Evolutionary conservation across 2,888 invertebrate genomes (phyloP), one percentile per base, ranked within the genome.

Genomic region (Volucella zonaria): DNA sequence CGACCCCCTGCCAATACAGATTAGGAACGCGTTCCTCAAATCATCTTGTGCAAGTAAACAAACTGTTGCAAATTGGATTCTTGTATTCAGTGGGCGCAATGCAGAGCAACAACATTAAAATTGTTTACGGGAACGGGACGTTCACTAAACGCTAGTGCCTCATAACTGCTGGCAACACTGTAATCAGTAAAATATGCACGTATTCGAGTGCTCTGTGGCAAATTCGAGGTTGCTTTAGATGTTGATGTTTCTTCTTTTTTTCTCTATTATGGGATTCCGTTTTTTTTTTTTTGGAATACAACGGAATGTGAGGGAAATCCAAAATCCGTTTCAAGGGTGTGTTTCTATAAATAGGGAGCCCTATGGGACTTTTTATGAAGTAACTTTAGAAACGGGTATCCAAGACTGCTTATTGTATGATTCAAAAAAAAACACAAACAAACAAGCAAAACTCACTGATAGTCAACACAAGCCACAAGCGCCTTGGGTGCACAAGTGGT

Each of bases 31-130:
- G 54, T 61, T 85, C 58, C 71, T 64, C 64, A 85, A 81, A 77
- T 81, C 81, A 76, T 85, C 67, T 42, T 15, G 61, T 68, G 71
- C 85, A 73, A 85, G 85, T 61, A 85, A 85, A 85, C 85, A 85
- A 85, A 85, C 85, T 85, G 85, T 85, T 85, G 85, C 85, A 81
- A 85, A 85, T 85, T 85, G 85, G 71, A 85, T 85, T 77, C 81
- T 74, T 42, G 56, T 74, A 79, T 71, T 80, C 71, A 58, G 71
- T 80, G 80, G 71, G 80, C 58, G 74, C n/a, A 15, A 42, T 38
- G 42, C 61, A 10, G 23, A n/a, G 42, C 12, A 75, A 61, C 73
- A 59, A 43, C 58, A 18, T 67, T 52, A 64, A 58, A 43, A 31
- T 31, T 31, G 31, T 31, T 31, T 31, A 31, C 6, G 6, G 31